Evolutionary conservation across 2,113 vertebrate genomes (phyloP), one percentile per base, ranked within the genome.

Genomic region (Alligator mississippiensis): DNA sequence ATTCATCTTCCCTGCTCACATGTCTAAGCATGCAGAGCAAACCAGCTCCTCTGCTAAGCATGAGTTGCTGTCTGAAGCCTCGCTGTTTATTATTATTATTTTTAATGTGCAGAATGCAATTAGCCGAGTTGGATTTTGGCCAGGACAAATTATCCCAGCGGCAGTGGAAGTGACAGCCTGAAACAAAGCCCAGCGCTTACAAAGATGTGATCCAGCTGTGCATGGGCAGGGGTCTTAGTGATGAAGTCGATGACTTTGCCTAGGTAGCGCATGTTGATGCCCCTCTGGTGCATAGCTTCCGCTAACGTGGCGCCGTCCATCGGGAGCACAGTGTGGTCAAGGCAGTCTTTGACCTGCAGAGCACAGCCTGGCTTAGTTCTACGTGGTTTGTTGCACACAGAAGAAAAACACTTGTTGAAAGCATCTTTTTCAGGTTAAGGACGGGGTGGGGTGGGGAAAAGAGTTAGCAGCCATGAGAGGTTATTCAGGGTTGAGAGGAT

Each of bases 221-320:
- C 94, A 16, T 97, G 99, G 55, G 99, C 97, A 0, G 99, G 98
- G 82, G 98, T 99, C 93, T 98, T 99, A 81, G 98, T 96, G 96
- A 99, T 97, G 96, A 99, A 98, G 90, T 96, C 98, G 85, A 99
- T 96, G 38, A 99, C 99, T 15, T 98, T 99, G 86, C 99, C 99
- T 80, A 99, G 95, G 78, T 99, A 99, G 5, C 99, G 99, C 97
- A 99, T 96, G 85, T 99, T 99, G 96, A 99, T 99, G 90, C 99
- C 99, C 24, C 99, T 97, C 97, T 99, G 99, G 96, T 98, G 99
- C 97, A 99, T 98, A 81, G 98, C 98, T 96, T 99, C 99, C 0
- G 99, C 98, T 79, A 99, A 95, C 0, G 99, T 99, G 3, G 98
- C 98, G 59, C 99, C 99, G 0, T 99, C 99, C 99, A 99, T 99